Base-by-base conservation (phyloP, 2,888 invertebrate genomes). In the Scaptodrosophila latifasciaeformis region DNA sequence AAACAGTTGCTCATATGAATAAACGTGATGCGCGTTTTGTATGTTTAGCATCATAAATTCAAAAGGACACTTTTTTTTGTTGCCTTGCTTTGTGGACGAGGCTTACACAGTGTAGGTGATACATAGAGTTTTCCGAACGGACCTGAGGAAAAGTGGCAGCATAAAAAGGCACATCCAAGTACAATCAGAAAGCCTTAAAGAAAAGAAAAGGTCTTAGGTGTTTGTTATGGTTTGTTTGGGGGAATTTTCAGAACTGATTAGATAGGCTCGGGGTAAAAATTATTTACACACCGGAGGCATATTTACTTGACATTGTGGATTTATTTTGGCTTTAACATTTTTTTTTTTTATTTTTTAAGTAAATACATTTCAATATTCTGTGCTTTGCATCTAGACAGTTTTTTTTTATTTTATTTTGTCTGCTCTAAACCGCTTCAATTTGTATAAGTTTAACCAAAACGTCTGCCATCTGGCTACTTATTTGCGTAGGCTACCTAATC, bases 1-100 rank as follows among this genome's bases (percentile, higher is more conserved):
- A n/a, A n/a, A 62, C 59, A 54, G 60, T 27, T n/a, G 17, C 40
- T 58, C 68, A 61, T 68, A 68, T 68, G 66, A 68, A 68, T 68
- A 68, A 56, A 51, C 57, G 34, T 42, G 49, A 58, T 64, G 62
- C 56, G 13, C 49, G 50, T 42, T 31, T 55, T 66, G 63, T 66
- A 54, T 66, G 60, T 48, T 66, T 65, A 63, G 68, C 56, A 60
- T 66, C 60, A 68, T 63, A 68, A 66, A 70, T 70, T 71, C 64
- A 67, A 70, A 71, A 59, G 70, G 63, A 65, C 70, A 74, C 66
- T 59, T 68, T 49, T 48, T 49, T 9, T 43, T 49, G n/a, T 35
- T 56, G 42, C 46, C 42, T 12, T 37, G 13, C 35, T 35, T 13
- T 35, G 37, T 17, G 1, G 7, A 12, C 31, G 13, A 13, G 13